Evolutionary conservation across 2,888 invertebrate genomes (phyloP), one percentile per base, ranked within the genome.

Genomic region (Branchipolynoe longqiensis): DNA sequence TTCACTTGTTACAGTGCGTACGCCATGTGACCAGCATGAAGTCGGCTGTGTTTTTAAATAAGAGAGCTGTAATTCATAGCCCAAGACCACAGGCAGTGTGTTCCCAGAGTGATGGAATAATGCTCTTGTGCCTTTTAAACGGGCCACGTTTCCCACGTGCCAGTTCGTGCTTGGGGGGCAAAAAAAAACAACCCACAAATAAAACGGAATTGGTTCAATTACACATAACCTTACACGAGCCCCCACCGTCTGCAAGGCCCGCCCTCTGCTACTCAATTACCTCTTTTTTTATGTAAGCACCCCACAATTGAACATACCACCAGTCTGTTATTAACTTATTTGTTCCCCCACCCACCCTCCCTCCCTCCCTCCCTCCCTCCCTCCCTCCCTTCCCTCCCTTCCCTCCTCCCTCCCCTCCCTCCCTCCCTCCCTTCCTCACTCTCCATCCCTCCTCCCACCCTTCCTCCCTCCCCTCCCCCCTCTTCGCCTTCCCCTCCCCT

Each of bases 301-400:
- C 62, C 2, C 62, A 69, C 69, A 69, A 69, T 69, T 69, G 69
- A 69, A 69, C 69, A 69, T 33, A 69, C 38, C 69, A 69, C 38
- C 69, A 69, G 25, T 2, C 62, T n/a, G n/a, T n/a, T n/a, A n/a
- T n/a, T n/a, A n/a, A n/a, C n/a, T n/a, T n/a, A n/a, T n/a, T n/a
- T n/a, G n/a, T n/a, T n/a, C n/a, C 69, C 38, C 38, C 69, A 36
- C 38, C 25, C 69, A 33, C 18, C 14, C 38, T 33, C 38, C 22
- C 38, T 36, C 18, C 38, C 18, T 25, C 36, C 69, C 33, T 1
- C 25, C n/a, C 62, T n/a, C 25, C 38, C 38, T 69, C 38, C 69
- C 2, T 36, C 36, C n/a, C 69, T 25, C 38, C 69, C 38, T 69
- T 38, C 69, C 69, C 18, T 4, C 38, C n/a, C 38, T 36, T 69